A percentile compares a stretch with the other conserved stretches of the same genome.
Evolutionary conservation across 2,888 invertebrate genomes (phyloP).

Genomic region (Conus canariensis): DNA sequence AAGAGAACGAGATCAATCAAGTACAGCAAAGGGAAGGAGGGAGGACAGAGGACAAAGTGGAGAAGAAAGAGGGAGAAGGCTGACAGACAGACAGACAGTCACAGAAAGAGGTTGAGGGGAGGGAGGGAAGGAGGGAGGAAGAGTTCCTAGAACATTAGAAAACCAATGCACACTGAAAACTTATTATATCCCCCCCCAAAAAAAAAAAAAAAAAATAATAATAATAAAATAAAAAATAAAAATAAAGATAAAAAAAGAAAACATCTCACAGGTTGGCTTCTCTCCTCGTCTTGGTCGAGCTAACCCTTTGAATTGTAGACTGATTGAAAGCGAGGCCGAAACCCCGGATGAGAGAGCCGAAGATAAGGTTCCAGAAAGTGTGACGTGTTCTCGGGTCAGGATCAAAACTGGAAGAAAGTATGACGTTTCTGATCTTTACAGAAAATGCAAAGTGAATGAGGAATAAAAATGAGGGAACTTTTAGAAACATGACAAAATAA

Average conservation of each 20-base stretch:
- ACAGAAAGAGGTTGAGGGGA: neutral
- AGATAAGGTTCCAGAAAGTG: slow-evolving; percentile 63
- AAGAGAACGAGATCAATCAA: neutral
- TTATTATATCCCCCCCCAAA: no score
- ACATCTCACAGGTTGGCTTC: slow-evolving; percentile 58
- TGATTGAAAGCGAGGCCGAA: slow-evolving; percentile 67
- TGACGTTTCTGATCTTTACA: no score
- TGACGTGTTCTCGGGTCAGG: slow-evolving; percentile 61
- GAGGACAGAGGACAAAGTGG: neutral
- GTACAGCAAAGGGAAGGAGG: neutral
- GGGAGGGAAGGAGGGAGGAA: slow-evolving; percentile 29
- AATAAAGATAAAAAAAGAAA: no score
- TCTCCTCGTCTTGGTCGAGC: slow-evolving; percentile 56
- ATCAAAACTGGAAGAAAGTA: slow-evolving; percentile 57
- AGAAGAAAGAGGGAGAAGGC: neutral
- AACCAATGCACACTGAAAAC: no score
- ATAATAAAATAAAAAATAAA: no score
- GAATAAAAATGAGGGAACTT: no score
- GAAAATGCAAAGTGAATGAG: no score
- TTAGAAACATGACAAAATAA: no score
- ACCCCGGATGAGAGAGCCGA: slow-evolving; percentile 59
- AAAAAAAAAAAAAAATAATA: no score
- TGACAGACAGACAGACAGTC: no score
- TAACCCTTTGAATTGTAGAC: slow-evolving; percentile 63
- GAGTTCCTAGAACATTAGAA: neutral